Percentiles rank a stretch among this genome's conserved stretches.
Conservation (phyloP, 2,113 vertebrate species). For the Pangasianodon gigas region DNA sequence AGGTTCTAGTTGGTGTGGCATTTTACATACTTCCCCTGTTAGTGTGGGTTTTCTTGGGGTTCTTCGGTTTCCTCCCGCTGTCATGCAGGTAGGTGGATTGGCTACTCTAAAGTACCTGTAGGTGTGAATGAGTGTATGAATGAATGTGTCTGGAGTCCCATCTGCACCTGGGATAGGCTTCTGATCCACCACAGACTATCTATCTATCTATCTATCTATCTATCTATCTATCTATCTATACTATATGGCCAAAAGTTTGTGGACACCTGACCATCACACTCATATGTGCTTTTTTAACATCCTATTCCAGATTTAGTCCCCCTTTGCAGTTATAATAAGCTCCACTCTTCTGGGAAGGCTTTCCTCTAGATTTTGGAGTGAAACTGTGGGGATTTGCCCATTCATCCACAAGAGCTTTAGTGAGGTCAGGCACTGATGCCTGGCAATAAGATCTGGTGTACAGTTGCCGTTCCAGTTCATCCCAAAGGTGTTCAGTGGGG, state of each 20-base stretch:
- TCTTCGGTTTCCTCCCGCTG: neutral
- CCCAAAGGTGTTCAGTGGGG: neutral
- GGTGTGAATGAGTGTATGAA: neutral
- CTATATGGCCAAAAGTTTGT: neutral
- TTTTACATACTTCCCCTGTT: neutral
- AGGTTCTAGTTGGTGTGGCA: neutral
- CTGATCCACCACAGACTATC: neutral
- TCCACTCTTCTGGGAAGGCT: neutral
- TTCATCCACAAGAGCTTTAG: neutral
- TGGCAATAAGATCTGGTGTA: neutral
- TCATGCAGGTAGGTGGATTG: neutral
- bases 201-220: conserved; percentile 23
- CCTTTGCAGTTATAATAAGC: neutral
- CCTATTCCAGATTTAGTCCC: neutral
- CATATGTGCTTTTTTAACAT: neutral
- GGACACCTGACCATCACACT: neutral
- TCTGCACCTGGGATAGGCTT: neutral
- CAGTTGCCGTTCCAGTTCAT: neutral
- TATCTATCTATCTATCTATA: neutral
- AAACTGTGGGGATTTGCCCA: neutral
- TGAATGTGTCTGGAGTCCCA: neutral
- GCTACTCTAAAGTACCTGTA: neutral
- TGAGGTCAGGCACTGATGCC: neutral
- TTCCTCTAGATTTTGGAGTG: neutral
- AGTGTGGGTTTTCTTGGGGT: neutral